Evolutionary conservation across 1,140 invertebrate species (phyloP).

Genomic region (Papilio polyxenes): DNA sequence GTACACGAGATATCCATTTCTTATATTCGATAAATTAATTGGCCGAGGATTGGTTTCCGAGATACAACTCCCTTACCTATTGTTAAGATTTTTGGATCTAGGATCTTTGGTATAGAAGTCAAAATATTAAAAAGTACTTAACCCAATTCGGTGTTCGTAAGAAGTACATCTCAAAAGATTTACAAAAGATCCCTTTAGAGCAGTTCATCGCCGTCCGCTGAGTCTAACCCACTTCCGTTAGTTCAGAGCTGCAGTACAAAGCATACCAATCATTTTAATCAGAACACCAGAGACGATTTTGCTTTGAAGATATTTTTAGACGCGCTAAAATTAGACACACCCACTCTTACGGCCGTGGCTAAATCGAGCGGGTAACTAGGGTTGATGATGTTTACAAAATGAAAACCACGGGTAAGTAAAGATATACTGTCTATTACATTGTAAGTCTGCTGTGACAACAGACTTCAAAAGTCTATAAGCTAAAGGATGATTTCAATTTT

Average conservation of each 20-base stretch:
- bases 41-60: not conserved
- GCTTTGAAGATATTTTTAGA: slow-evolving; percentile 52
- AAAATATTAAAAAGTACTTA: not conserved
- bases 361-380: slow-evolving; percentile 38
- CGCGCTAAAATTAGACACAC: slow-evolving; percentile 52
- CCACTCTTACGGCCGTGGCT: slow-evolving; percentile 48
- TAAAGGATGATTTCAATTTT: not conserved
- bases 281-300: slow-evolving; percentile 41
- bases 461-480: too few species aligned
- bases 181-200: not conserved
- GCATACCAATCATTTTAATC: slow-evolving; percentile 42
- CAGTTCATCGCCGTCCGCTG: slow-evolving; percentile 27
- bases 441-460: not conserved
- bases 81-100: not conserved
- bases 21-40: not conserved
- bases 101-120: not conserved
- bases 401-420: not conserved
- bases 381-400: not conserved
- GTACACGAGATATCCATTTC: too few species aligned
- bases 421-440: too few species aligned
- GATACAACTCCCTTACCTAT: not conserved
- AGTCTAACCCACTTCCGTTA: slow-evolving; percentile 44
- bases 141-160: not conserved
- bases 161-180: not conserved
- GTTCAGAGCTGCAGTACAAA: slow-evolving; percentile 12